Percentiles rank a stretch among this genome's conserved stretches.
Conservation (phyloP, 2,113 vertebrate species). For the Ovis aries region ARS-UI_Ramb_v3.0 NC_056063.1:79243001-79243500, state of each 20-base stretch:
- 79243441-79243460: conserved; percentile 5
- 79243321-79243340: not conserved
- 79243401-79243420: not conserved
- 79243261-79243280: not conserved
- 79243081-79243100: not conserved
- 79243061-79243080: not conserved
- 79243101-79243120: not conserved
- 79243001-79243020: not conserved
- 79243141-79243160: not conserved
- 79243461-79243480: not conserved
- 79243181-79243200: not conserved
- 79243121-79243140: not conserved
- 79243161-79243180: not conserved
- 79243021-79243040: not conserved
- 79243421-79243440: conserved; percentile 3
- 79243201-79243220: not conserved
- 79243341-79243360: not conserved
- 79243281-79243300: not conserved
- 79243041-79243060: not conserved
- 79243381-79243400: not conserved
- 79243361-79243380: not conserved
- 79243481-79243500: conserved; percentile 54
- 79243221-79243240: not conserved
- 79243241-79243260: not conserved
- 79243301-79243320: not conserved